These are phyloP conservation scores for Gallinago stenura DNA, from an alignment of 2,797 vertebrate species.

Conservation along the genomic window DNA sequence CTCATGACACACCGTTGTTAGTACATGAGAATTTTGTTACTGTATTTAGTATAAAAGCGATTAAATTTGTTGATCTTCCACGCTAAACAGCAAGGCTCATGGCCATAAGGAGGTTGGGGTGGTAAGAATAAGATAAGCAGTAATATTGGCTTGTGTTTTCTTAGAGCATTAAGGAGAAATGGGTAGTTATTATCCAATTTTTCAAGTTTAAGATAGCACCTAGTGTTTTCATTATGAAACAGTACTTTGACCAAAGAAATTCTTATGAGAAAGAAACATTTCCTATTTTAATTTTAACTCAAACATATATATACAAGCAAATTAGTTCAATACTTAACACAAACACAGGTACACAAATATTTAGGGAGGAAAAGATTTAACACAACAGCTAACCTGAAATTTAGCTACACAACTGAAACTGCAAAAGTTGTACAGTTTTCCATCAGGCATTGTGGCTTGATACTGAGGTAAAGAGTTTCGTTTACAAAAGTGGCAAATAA, in stretches of 20 bases:
- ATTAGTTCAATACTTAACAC: constrained; percentile 23
- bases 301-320: background rate
- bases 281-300: background rate
- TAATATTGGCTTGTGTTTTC: background rate
- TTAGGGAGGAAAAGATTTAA: constrained; percentile 65
- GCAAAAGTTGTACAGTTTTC: constrained; percentile 96
- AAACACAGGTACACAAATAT: constrained; percentile 57
- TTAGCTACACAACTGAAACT: constrained; percentile 97
- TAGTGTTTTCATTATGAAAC: background rate
- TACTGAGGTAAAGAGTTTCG: too few species aligned
- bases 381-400: constrained; percentile 91
- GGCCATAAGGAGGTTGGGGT: background rate
- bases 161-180: background rate
- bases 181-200: background rate
- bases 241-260: background rate
- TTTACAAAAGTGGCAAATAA: too few species aligned
- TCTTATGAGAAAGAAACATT: background rate
- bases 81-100: background rate
- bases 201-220: background rate
- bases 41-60: background rate
- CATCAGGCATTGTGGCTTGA: constrained; percentile 89
- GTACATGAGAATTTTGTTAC: background rate
- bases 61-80: background rate
- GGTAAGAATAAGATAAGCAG: background rate
- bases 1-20: background rate